Conservation (phyloP, 1,140 invertebrate genomes). For the Cyclargus thomasi region DNA sequence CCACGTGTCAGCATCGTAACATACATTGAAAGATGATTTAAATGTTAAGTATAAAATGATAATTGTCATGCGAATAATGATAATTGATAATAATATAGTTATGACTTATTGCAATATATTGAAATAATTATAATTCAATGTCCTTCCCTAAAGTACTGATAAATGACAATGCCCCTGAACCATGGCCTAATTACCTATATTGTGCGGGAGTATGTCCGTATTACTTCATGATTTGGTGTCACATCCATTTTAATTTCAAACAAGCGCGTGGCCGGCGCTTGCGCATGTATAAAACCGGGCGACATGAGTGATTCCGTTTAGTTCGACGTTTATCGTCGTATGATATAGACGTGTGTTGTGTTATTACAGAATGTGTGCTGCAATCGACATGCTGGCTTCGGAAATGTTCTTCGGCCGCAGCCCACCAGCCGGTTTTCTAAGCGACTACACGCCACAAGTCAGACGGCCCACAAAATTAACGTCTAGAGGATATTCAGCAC, state of each 20-base stretch:
- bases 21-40: no score
- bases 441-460: slow-evolving; percentile 69
- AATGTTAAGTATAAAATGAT: no score
- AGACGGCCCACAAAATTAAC: slow-evolving; percentile 47
- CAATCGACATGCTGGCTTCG: slow-evolving; percentile 78
- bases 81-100: no score
- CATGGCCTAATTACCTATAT: slow-evolving; percentile 30
- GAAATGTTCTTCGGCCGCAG: slow-evolving; percentile 82
- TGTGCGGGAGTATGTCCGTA: slow-evolving; percentile 29
- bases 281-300: slow-evolving; percentile 43
- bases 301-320: slow-evolving; percentile 48
- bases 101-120: background rate
- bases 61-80: no score
- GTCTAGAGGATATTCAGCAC: slow-evolving; percentile 50
- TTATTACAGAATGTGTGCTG: slow-evolving; percentile 59
- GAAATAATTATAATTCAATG: background rate
- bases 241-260: slow-evolving; percentile 35
- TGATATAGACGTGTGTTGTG: slow-evolving; percentile 35
- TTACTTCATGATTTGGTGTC: slow-evolving; percentile 33
- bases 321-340: slow-evolving; percentile 34
- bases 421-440: slow-evolving; percentile 77
- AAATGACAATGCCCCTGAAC: background rate
- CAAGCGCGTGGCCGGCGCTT: slow-evolving; percentile 44
- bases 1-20: no score
- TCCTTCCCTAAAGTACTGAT: background rate